These are phyloP conservation scores for Rhinopomastus cyanomelas DNA, from an alignment of 2,113 vertebrate species.

Conservation along the genomic window DNA sequence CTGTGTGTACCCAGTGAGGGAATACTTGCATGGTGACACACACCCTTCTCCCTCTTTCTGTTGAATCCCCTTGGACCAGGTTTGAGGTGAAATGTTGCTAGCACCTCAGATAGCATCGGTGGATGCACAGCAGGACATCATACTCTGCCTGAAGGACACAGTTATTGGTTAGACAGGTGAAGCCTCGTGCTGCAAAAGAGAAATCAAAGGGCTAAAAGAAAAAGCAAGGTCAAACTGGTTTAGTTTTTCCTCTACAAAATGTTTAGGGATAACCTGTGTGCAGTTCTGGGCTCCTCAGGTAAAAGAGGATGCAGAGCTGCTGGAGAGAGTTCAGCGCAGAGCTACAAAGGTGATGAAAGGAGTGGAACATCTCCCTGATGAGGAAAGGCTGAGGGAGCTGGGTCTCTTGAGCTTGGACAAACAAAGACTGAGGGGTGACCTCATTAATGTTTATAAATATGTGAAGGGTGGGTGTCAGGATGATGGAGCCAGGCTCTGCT, in stretches of 20 bases:
- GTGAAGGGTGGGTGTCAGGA: too few relatives aligned
- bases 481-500: too few relatives aligned
- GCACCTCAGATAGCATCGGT: background rate
- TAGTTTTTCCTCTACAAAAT: constrained; percentile 22
- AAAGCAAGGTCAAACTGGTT: constrained; percentile 12
- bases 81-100: constrained; percentile 11
- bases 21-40: background rate
- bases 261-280: constrained; percentile 38
- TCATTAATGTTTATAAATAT: too few relatives aligned
- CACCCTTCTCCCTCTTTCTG: background rate
- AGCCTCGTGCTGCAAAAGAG: background rate
- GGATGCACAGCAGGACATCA: background rate
- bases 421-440: too few relatives aligned
- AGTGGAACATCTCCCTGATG: too few relatives aligned
- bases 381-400: too few relatives aligned
- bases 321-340: too few relatives aligned
- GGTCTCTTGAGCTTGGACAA: too few relatives aligned
- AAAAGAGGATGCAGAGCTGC: too few relatives aligned
- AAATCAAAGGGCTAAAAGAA: background rate
- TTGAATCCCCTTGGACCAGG: background rate
- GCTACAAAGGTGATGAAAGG: too few relatives aligned
- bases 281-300: too few relatives aligned
- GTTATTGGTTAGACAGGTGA: background rate
- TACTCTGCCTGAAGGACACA: background rate
- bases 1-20: background rate